A percentile compares a stretch with the other conserved stretches of the same genome.
These are phyloP conservation scores for Chymomyza caudatula DNA, from an alignment of 2,888 invertebrate species.

Conservation along the genomic window DNA sequence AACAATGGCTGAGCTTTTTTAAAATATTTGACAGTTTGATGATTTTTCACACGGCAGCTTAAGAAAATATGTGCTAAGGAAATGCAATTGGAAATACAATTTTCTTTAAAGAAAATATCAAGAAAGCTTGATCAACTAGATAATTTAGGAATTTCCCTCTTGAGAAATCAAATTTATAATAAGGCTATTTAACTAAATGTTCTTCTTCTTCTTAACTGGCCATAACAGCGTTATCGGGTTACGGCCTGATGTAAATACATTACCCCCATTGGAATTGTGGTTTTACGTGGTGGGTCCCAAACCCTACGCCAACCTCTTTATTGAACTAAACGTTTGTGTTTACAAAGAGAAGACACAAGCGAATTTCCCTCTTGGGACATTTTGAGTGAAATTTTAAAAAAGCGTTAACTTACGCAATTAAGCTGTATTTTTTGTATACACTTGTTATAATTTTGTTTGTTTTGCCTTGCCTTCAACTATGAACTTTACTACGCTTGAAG, in stretches of 20 bases:
- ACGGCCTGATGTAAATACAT: too few relatives aligned
- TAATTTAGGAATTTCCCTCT: too few relatives aligned
- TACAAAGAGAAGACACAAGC: too few relatives aligned
- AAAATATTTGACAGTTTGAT: conserved; percentile 58
- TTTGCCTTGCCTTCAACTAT: conserved; percentile 66
- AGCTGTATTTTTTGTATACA: conserved; percentile 43
- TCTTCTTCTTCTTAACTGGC: too few relatives aligned
- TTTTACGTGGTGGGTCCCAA: too few relatives aligned
- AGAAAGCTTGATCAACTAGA: too few relatives aligned
- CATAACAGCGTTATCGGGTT: too few relatives aligned
- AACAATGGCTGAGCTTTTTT: conserved; percentile 47
- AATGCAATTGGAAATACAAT: conserved; percentile 1
- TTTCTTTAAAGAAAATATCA: conserved; percentile 40
- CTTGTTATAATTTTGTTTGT: conserved; percentile 24
- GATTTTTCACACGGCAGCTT: conserved; percentile 5
- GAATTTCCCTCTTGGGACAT: neutral
- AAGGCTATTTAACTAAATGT: too few relatives aligned
- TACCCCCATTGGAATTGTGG: too few relatives aligned
- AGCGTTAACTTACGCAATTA: neutral
- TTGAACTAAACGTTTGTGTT: too few relatives aligned
- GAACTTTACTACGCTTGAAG: conserved; percentile 68
- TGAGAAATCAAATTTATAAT: too few relatives aligned
- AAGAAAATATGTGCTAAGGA: conserved; percentile 10
- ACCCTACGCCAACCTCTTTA: too few relatives aligned
- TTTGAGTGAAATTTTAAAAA: neutral